A percentile compares a stretch with the other conserved stretches of the same genome.
phyloP scores from a whole-genome alignment of 92 coral and sea anemone species.

The Pocillopora meandrina region DNA sequence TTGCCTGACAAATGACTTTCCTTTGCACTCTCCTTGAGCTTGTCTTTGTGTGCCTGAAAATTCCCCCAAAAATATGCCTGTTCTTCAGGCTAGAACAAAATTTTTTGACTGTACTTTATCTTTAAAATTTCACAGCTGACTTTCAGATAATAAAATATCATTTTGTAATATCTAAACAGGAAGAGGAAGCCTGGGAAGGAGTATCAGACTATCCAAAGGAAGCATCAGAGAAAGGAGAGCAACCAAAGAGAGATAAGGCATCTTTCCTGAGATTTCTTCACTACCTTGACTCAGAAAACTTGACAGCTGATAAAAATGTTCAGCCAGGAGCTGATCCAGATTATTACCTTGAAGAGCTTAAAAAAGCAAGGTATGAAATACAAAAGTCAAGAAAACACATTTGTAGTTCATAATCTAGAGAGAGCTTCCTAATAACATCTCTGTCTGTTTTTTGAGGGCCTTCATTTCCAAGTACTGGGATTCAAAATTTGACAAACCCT shows the following conservation, averaged over 20 bases:
- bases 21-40: too few species aligned
- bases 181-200: conserved; percentile 83
- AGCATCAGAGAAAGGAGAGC: not conserved
- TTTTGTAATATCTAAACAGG: conserved; percentile 29
- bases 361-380: conserved; percentile 55
- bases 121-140: not conserved
- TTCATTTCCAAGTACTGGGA: too few species aligned
- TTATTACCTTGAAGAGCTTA: conserved; percentile 84
- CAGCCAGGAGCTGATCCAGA: conserved; percentile 90
- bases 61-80: too few species aligned
- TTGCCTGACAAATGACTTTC: too few species aligned
- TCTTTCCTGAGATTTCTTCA: conserved; percentile 77
- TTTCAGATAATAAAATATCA: not conserved
- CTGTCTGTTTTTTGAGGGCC: too few species aligned
- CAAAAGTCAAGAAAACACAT: not conserved
- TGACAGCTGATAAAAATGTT: conserved; percentile 72
- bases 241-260: conserved; percentile 49
- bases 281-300: conserved; percentile 79
- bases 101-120: not conserved
- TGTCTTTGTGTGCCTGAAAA: too few species aligned
- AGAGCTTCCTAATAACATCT: too few species aligned
- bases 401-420: too few species aligned
- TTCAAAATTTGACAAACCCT: too few species aligned
- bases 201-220: conserved; percentile 32
- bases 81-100: too few species aligned